Base-by-base conservation (phyloP, 2,888 invertebrate genomes). In the Polylopha cassiicola region DNA sequence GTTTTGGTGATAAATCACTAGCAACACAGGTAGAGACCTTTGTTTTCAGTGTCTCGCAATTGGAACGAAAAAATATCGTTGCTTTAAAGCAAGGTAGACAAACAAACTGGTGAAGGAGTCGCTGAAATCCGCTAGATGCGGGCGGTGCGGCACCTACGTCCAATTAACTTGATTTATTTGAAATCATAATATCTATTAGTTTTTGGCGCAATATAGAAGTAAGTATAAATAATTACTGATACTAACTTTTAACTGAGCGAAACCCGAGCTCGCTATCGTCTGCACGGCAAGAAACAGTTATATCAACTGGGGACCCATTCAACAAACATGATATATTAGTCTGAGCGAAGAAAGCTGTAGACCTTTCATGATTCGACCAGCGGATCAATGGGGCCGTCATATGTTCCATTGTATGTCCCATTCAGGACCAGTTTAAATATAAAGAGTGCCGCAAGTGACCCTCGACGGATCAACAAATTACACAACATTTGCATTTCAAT, bases 381-480 rank as follows among this genome's bases (percentile, higher is more conserved):
- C 58, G 59, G 51, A 61, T 78, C 72, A 80, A 82, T 79, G 69
- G 65, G 62, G 61, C 71, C 66, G 76, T 81, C 82, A 81, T 77
- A 82, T 80, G 78, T 71, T 76, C 66, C 66, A 54, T 75, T 75
- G 64, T 73, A 28, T 21, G 46, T 31, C 34, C 49, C 54, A 68
- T 73, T 71, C 65, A 64, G 41, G 65, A 80, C 84, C 73, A 71
- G 82, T 82, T 78, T 51, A 39, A 48, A 51, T 50, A 84, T 74
- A 85, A 84, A 73, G 74, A 66, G 70, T 65, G 79, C 79, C 79
- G 72, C 82, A 82, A 81, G 78, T 70, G 70, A 80, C 84, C 85
- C 85, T 84, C 78, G 71, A 73, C 71, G 57, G 71, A 82, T 80
- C 79, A 82, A 82, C 81, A 85, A 85, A 85, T 84, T 84, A 84